phyloP scores from a whole-genome alignment of 1,140 invertebrate genomes.

The Coptotermes formosanus region DNA sequence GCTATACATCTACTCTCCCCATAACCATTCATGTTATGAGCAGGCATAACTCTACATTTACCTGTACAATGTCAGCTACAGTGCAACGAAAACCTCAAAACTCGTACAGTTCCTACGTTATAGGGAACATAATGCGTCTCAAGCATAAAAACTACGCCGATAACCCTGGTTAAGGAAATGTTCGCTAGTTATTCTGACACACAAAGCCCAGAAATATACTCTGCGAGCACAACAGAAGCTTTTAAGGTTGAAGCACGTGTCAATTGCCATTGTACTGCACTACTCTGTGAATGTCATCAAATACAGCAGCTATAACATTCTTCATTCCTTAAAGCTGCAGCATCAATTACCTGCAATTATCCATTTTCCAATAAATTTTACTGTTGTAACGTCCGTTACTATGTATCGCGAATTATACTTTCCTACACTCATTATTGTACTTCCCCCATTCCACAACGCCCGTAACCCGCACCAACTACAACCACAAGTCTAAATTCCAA shows the following conservation, averaged over 20 bases:
- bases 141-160: too few relatives aligned
- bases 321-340: conserved; percentile 14
- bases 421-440: background rate
- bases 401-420: conserved; percentile 39
- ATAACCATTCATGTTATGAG: too few relatives aligned
- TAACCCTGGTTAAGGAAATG: background rate
- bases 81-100: too few relatives aligned
- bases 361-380: conserved; percentile 45
- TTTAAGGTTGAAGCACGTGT: background rate
- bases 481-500: too few relatives aligned
- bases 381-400: conserved; percentile 50
- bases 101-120: too few relatives aligned
- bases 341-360: conserved; percentile 48
- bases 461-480: too few relatives aligned
- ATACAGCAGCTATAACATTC: background rate
- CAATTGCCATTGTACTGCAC: background rate
- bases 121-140: too few relatives aligned
- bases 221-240: background rate
- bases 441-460: too few relatives aligned
- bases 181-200: background rate
- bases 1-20: too few relatives aligned
- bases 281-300: background rate
- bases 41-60: too few relatives aligned
- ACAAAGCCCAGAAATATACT: background rate
- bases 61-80: too few relatives aligned